phyloP scores from a whole-genome alignment of 2,888 invertebrate genomes.

The Campoplex capitator region DNA sequence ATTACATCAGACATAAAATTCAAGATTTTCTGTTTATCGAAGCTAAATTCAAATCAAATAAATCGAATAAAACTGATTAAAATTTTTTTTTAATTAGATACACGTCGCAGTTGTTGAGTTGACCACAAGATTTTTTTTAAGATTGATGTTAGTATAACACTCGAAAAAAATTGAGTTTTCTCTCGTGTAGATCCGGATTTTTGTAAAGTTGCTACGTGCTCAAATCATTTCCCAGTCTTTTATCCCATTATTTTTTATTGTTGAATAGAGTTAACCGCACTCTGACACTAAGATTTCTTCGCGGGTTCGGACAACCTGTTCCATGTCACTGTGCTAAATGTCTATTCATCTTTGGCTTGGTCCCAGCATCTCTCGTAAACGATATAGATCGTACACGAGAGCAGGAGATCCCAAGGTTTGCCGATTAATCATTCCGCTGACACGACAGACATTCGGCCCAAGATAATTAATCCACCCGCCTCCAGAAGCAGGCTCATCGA shows the following conservation, averaged over 20 bases:
- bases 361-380: slow-evolving; percentile 23
- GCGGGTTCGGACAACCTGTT: not conserved
- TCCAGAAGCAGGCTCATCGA: slow-evolving; percentile 24
- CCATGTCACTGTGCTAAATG: not conserved
- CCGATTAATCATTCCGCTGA: slow-evolving; percentile 64
- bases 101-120: not conserved
- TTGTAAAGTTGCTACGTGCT: not conserved
- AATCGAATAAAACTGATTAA: not conserved
- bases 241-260: not conserved
- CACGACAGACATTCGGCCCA: slow-evolving; percentile 60
- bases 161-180: not conserved
- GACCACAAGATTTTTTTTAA: not conserved
- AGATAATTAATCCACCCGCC: slow-evolving; percentile 63
- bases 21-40: not conserved
- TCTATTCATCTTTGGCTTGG: slow-evolving; percentile 15
- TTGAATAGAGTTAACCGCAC: not conserved
- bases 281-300: not conserved
- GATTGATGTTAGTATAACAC: not conserved
- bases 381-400: slow-evolving; percentile 24
- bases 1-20: not conserved
- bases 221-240: no score
- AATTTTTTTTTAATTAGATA: not conserved
- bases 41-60: not conserved
- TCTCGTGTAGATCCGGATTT: not conserved
- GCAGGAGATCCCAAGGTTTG: slow-evolving; percentile 34